phyloP scores from a whole-genome alignment of 2,113 vertebrate genomes.

The Periophthalmodon schlosseri region DNA sequence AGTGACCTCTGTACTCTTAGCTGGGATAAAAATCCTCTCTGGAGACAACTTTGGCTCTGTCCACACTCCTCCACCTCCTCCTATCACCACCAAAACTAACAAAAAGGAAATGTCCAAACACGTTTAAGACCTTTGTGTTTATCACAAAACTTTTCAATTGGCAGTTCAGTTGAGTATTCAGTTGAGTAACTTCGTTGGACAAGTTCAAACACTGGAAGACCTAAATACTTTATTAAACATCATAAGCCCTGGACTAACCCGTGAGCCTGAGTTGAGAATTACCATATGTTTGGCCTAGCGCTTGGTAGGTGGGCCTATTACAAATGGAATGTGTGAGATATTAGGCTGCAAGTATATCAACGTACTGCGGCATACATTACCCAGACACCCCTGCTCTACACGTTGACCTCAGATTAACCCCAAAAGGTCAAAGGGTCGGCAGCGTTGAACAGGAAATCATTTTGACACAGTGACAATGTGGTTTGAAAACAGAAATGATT shows the following conservation, averaged over 20 bases:
- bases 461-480: constrained; percentile 15
- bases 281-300: constrained; percentile 59
- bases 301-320: constrained; percentile 66
- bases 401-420: constrained; percentile 48
- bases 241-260: constrained; percentile 30
- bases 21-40: constrained; percentile 67
- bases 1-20: constrained; percentile 58
- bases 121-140: constrained; percentile 25
- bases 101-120: constrained; percentile 38
- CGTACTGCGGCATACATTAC: constrained; percentile 45
- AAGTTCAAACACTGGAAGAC: background rate
- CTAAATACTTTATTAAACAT: constrained; percentile 43
- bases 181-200: constrained; percentile 6
- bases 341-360: constrained; percentile 33
- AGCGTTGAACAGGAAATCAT: constrained; percentile 40
- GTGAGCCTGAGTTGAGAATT: constrained; percentile 44
- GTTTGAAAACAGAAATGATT: background rate
- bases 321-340: constrained; percentile 58
- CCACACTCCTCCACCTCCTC: constrained; percentile 16
- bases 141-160: constrained; percentile 4
- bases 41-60: constrained; percentile 55
- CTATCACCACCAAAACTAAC: constrained; percentile 52
- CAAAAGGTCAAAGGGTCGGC: constrained; percentile 34
- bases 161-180: background rate
- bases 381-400: constrained; percentile 40